Percentiles rank a stretch among this genome's conserved stretches.
Conservation (phyloP, 2,888 invertebrate species). For the Galerucella calmariensis region DNA sequence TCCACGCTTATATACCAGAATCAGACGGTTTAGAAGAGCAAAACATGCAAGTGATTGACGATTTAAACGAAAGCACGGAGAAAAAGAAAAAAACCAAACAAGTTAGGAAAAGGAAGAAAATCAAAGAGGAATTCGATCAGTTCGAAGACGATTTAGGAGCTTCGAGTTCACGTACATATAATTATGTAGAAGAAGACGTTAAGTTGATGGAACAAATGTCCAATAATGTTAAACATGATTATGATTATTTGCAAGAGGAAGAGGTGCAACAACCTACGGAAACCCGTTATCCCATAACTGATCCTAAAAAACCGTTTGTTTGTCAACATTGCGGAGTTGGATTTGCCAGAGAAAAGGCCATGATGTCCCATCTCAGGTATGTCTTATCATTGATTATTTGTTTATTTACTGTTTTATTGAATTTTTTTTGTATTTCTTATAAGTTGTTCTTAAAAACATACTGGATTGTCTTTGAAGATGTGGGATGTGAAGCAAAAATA, state of each 20-base stretch:
- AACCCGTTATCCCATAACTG: slow-evolving; percentile 70
- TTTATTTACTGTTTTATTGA: no score
- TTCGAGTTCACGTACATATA: slow-evolving; percentile 62
- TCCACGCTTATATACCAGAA: slow-evolving; percentile 81
- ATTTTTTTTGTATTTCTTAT: no score
- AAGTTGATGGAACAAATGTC: slow-evolving; percentile 66
- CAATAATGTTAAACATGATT: slow-evolving; percentile 53
- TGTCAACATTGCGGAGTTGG: slow-evolving; percentile 81
- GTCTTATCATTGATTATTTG: background rate
- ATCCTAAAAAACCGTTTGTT: slow-evolving; percentile 82
- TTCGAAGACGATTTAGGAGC: slow-evolving; percentile 52
- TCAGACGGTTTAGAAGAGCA: slow-evolving; percentile 68
- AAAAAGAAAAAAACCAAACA: slow-evolving; percentile 41
- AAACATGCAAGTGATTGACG: slow-evolving; percentile 63
- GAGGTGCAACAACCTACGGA: slow-evolving; percentile 47
- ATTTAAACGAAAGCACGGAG: slow-evolving; percentile 47
- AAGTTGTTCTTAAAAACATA: no score
- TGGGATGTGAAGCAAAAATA: no score
- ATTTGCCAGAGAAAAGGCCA: slow-evolving; percentile 82
- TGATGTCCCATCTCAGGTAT: slow-evolving; percentile 77
- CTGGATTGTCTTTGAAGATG: no score
- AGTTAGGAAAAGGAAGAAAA: slow-evolving; percentile 54
- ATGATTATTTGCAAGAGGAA: slow-evolving; percentile 29
- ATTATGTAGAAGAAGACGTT: slow-evolving; percentile 67
- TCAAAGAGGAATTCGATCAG: slow-evolving; percentile 58